Evolutionary conservation across 2,113 vertebrate genomes (phyloP).

Genomic region (Paramisgurnus dabryanus): DNA sequence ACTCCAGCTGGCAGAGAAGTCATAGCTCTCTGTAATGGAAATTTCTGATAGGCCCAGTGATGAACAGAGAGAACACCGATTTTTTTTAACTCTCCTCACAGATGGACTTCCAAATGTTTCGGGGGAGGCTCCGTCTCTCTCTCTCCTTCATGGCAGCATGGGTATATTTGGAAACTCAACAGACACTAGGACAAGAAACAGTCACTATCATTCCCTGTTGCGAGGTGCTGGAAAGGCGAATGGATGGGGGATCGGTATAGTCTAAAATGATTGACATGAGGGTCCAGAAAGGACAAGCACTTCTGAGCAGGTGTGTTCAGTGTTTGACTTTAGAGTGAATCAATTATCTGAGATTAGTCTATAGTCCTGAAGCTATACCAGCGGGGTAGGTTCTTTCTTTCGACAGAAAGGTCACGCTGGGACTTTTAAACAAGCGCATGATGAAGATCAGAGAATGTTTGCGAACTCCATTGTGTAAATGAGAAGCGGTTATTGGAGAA

Average conservation of each 20-base stretch:
- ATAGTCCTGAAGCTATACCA: constrained; percentile 1
- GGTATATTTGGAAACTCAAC: constrained; percentile 55
- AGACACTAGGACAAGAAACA: constrained; percentile 47
- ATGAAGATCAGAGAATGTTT: constrained; percentile 13
- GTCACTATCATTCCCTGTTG: constrained; percentile 26
- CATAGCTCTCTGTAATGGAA: constrained; percentile 50
- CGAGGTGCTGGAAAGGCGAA: constrained; percentile 4
- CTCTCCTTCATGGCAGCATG: constrained; percentile 45
- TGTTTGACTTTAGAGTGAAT: constrained; percentile 9
- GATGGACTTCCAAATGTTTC: constrained; percentile 63
- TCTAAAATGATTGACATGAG: constrained; percentile 37
- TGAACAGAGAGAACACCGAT: constrained; percentile 41
- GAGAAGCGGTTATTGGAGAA: constrained; percentile 27
- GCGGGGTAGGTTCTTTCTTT: background rate
- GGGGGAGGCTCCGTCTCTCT: constrained; percentile 51
- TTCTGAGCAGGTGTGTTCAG: background rate
- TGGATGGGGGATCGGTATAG: constrained; percentile 31
- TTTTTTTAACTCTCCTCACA: constrained; percentile 46
- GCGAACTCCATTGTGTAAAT: constrained; percentile 13
- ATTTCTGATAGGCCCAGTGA: constrained; percentile 43
- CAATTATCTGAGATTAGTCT: constrained; percentile 13
- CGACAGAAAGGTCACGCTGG: background rate
- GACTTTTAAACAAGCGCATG: background rate
- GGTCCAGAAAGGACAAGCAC: constrained; percentile 4
- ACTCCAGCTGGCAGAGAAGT: constrained; percentile 48